phyloP scores from a whole-genome alignment of 1,140 invertebrate genomes.

The Apis laboriosa region DNA sequence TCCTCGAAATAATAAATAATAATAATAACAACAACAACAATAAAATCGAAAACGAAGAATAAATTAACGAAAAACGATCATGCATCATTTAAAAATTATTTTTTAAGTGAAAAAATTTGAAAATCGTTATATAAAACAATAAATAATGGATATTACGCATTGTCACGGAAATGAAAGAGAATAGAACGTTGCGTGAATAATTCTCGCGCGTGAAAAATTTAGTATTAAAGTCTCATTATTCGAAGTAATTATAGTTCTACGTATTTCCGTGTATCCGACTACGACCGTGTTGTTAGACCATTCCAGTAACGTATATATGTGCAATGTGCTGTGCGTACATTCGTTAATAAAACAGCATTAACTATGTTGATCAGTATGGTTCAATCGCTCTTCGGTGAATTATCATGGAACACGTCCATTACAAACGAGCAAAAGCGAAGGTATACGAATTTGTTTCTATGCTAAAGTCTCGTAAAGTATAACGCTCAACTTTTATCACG shows the following conservation, averaged over 20 bases:
- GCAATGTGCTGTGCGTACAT: conserved; percentile 34
- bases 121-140: background rate
- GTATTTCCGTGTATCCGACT: conserved; percentile 10
- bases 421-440: conserved; percentile 4
- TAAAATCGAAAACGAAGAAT: too few relatives aligned
- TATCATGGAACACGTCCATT: conserved; percentile 38
- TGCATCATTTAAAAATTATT: too few relatives aligned
- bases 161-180: background rate
- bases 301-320: conserved; percentile 40
- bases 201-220: conserved; percentile 16
- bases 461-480: background rate
- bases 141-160: background rate
- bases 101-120: background rate
- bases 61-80: too few relatives aligned
- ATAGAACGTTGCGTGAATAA: conserved; percentile 24
- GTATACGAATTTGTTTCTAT: too few relatives aligned
- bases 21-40: too few relatives aligned
- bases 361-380: conserved; percentile 52
- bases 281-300: conserved; percentile 32
- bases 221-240: conserved; percentile 49
- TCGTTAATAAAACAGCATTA: conserved; percentile 58
- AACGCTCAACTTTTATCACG: background rate
- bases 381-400: conserved; percentile 62
- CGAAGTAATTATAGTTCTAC: conserved; percentile 57
- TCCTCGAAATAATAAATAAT: too few relatives aligned